Evolutionary conservation across 23 tunicate species (phyloP).

Genomic region (Trididemnum nubilum): DNA sequence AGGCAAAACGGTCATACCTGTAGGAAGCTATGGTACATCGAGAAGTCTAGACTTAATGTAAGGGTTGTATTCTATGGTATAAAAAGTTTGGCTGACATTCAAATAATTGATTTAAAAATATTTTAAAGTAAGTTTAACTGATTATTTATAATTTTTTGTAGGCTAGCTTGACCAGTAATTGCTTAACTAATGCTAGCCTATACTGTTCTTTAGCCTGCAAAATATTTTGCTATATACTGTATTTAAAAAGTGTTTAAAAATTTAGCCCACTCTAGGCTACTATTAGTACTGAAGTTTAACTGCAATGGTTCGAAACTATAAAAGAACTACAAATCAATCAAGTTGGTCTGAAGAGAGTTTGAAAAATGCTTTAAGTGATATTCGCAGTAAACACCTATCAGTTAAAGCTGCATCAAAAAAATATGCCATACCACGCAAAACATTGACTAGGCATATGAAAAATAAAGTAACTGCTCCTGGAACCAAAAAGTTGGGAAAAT

Average conservation of each 20-base stretch:
- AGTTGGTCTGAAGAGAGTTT: slow-evolving; percentile 17
- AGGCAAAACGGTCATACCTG: slow-evolving; percentile 20
- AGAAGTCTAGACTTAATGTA: not conserved
- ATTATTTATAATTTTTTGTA: too few relatives aligned
- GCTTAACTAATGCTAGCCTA: too few relatives aligned
- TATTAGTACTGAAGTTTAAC: not conserved
- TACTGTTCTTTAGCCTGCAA: too few relatives aligned
- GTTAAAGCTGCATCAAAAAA: slow-evolving; percentile 16
- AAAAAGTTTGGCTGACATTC: not conserved
- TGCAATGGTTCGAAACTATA: slow-evolving; percentile 21
- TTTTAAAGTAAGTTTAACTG: too few relatives aligned
- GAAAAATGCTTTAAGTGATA: slow-evolving; percentile 10
- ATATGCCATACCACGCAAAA: slow-evolving; percentile 23
- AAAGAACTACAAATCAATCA: slow-evolving; percentile 14
- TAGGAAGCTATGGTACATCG: too few relatives aligned
- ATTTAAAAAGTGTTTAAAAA: too few relatives aligned
- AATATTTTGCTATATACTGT: too few relatives aligned
- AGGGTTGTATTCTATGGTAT: not conserved
- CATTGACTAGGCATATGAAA: slow-evolving; percentile 22
- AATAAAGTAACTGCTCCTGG: slow-evolving; percentile 17
- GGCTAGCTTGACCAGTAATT: not conserved
- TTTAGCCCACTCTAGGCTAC: too few relatives aligned
- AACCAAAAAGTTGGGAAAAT: slow-evolving; percentile 9
- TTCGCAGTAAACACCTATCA: not conserved
- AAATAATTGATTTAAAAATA: not conserved